Evolutionary conservation across 1,140 invertebrate genomes (phyloP).

Genomic region (Scaptomyza montana): DNA sequence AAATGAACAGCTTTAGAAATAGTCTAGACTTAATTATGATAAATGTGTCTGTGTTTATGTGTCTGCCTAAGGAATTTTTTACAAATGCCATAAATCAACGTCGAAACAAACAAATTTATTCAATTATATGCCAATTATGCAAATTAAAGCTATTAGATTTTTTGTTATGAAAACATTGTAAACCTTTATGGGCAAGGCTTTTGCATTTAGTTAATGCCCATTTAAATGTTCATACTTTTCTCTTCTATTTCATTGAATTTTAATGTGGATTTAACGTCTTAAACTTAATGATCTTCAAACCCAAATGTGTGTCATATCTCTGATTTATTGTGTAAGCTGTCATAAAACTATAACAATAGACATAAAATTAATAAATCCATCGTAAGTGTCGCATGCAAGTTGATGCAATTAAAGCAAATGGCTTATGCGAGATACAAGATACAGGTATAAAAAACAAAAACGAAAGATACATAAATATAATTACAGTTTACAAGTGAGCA

Average conservation of each 20-base stretch:
- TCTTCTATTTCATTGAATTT: neutral
- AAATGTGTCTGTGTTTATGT: neutral
- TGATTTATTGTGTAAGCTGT: slow-evolving; percentile 20
- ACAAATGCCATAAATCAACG: slow-evolving; percentile 12
- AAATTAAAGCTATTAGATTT: slow-evolving; percentile 36
- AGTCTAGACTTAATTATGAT: slow-evolving; percentile 15
- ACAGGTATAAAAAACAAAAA: neutral
- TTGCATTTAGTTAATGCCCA: slow-evolving; percentile 1
- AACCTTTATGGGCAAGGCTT: slow-evolving; percentile 4
- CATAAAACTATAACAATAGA: slow-evolving; percentile 38
- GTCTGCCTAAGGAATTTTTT: neutral
- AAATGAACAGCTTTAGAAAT: too few relatives aligned
- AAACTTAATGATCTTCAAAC: slow-evolving; percentile 11
- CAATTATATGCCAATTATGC: slow-evolving; percentile 33
- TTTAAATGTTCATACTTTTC: neutral
- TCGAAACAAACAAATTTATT: slow-evolving; percentile 35
- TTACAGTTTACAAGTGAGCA: slow-evolving; percentile 28
- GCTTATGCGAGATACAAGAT: slow-evolving; percentile 12
- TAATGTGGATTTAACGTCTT: neutral
- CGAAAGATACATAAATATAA: slow-evolving; percentile 29
- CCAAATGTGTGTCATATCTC: slow-evolving; percentile 2
- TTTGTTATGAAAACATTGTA: slow-evolving; percentile 6
- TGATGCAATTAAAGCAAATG: too few relatives aligned
- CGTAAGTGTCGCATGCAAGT: neutral
- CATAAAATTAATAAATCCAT: slow-evolving; percentile 37